Base-by-base conservation (phyloP, 2,113 vertebrate species). In the Sinocyclocheilus rhinocerous region DNA sequence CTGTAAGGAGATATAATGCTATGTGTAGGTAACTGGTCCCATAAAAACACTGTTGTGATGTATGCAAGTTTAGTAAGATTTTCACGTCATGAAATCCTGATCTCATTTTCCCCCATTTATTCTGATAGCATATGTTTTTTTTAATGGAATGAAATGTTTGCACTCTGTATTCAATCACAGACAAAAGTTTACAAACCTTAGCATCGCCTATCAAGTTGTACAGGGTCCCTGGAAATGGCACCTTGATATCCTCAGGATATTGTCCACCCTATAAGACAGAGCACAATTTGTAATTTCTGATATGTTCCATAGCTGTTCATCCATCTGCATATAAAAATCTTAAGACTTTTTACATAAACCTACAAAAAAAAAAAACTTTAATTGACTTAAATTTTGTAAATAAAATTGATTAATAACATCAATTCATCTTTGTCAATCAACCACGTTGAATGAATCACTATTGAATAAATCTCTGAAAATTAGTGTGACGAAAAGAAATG, bases 201-300 rank as follows among this genome's bases (percentile, higher is more conserved):
- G 61, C 70, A 0, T 18, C 33, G 1, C 24, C 59, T 0, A 59
- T n/a, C 18, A 8, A 7, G 4, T 1, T 1, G 45, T 88, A 88
- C 4, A 55, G n/a, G 16, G 0, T 0, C 0, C 20, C 0, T 22
- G 88, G 84, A 84, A 89, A 84, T 1, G 10, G 36, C 22, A 5
- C 2, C 4, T 7, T 36, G 6, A 0, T 2, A 26, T 15, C 18
- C 26, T 69, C 3, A n/a, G 1, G 3, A 69, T 76, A 29, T 26
- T 81, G 20, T 84, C 42, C 76, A 52, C 76, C 76, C 88, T 89
- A 52, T 69, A 86, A 82, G 2, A 78, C 18, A 84, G 26, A 52
- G 26, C 29, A 33, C 7, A 24, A 65, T 36, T 16, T 24, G 22
- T 50, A 1, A 29, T 48, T 26, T 63, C 0, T 4, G 4, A 80